Evolutionary conservation across 2,888 invertebrate genomes (phyloP).

Genomic region (Habrosyne pyritoides): DNA sequence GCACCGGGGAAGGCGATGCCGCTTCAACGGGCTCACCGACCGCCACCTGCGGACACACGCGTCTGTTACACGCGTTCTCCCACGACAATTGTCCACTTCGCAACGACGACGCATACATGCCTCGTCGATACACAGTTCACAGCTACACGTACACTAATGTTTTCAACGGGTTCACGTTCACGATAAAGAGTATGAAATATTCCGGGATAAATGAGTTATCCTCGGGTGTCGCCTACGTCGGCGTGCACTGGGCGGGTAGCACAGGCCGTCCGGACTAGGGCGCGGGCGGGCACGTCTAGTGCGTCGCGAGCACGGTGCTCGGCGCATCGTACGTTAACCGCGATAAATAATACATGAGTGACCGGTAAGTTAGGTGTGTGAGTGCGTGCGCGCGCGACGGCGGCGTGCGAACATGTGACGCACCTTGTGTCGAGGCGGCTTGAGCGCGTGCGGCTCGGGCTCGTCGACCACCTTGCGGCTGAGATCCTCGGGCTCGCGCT

Average conservation of each 20-base stretch:
- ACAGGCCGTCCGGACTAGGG: conserved; percentile 83
- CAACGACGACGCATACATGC: conserved; percentile 85
- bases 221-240: conserved; percentile 77
- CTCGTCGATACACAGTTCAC: conserved; percentile 79
- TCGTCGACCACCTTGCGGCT: conserved; percentile 87
- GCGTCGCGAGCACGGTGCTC: conserved; percentile 82
- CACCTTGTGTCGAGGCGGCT: conserved; percentile 86
- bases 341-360: conserved; percentile 83
- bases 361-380: conserved; percentile 79
- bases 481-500: conserved; percentile 92
- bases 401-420: conserved; percentile 82
- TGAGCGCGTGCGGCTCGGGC: conserved; percentile 84
- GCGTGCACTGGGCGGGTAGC: conserved; percentile 84
- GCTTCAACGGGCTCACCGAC: conserved; percentile 84
- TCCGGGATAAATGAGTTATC: conserved; percentile 49
- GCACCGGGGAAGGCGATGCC: conserved; percentile 85
- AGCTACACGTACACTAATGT: conserved; percentile 76
- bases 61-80: conserved; percentile 86
- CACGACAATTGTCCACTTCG: conserved; percentile 83
- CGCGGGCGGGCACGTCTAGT: conserved; percentile 84
- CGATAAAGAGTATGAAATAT: conserved; percentile 53
- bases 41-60: conserved; percentile 85
- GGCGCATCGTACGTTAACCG: conserved; percentile 84
- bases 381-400: conserved; percentile 82
- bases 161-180: conserved; percentile 65